These are phyloP conservation scores for Lithophane semibrunnea DNA, from an alignment of 2,888 invertebrate genomes.

Conservation along the genomic window DNA sequence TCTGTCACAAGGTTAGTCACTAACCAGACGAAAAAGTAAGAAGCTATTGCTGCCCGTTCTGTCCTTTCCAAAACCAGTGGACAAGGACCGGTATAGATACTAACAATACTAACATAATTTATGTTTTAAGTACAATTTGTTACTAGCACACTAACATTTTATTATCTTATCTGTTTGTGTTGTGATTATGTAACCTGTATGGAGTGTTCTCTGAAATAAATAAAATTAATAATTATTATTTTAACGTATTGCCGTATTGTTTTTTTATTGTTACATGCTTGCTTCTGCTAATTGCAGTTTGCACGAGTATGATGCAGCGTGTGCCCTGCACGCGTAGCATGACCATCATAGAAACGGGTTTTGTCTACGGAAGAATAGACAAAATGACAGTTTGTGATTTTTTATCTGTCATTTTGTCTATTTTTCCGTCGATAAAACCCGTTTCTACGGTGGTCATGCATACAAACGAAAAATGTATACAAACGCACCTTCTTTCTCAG, in stretches of 20 bases:
- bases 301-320: neutral
- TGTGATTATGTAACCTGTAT: neutral
- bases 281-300: neutral
- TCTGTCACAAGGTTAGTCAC: too few relatives aligned
- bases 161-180: neutral
- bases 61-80: neutral
- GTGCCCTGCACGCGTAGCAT: neutral
- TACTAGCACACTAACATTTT: neutral
- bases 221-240: neutral
- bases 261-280: neutral
- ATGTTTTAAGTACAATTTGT: neutral
- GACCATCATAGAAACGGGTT: too few relatives aligned
- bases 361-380: too few relatives aligned
- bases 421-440: too few relatives aligned
- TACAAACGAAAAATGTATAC: neutral
- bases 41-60: neutral
- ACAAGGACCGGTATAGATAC: neutral
- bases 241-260: neutral
- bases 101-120: neutral
- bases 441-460: too few relatives aligned
- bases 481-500: constrained; percentile 92
- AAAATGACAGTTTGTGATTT: too few relatives aligned
- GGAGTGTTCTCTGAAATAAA: neutral
- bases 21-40: too few relatives aligned
- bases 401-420: too few relatives aligned